Evolutionary conservation across 2,797 vertebrate genomes (phyloP), one percentile per base, ranked within the genome.

Genomic region (Gallinago nigripennis): DNA sequence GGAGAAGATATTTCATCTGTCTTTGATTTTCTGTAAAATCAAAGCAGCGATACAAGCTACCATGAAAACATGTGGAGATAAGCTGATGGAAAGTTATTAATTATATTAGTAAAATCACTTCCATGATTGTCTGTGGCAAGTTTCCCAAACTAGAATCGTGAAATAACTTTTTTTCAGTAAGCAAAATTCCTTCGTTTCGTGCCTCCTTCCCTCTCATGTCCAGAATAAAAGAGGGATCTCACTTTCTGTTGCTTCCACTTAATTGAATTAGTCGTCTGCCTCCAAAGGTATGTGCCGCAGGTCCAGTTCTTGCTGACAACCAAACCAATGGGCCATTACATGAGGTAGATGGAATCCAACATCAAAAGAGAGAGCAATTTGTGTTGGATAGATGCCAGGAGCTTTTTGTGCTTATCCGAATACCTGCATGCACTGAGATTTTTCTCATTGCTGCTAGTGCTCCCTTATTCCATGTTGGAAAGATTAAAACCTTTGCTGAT

Each of bases 261-360:
- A 95, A 96, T 88, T 88, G 91, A 53, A 92, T 97, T 96, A 95
- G 77, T 91, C 95, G 90, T 50, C 85, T 86, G 28, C 77, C 66
- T 92, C 66, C 64, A 79, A 82, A 94, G 70, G 41, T 82, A 95
- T 92, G 95, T 88, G 91, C 87, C 95, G 94, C 92, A 39, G 95
- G 96, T 96, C 86, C 90, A 76, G 92, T 82, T 88, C 71, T 90
- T 92, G 80, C 87, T 94, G 96, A 94, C 92, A 95, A 68, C 83
- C 89, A 88, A 94, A 84, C 90, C 96, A 92, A 43, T 88, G 94
- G 90, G 90, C 91, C 83, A 53, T 94, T 96, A 92, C 91, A 84
- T 57, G 90, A 94, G 68, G 82, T 79, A 92, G 90, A 90, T 91
- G 86, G 96, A 96, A 96, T 97, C 64, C 86, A 90, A 45, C 92